Percentiles rank a stretch among this genome's conserved stretches.
Evolutionary conservation across 2,113 vertebrate genomes (phyloP).

Genomic region (Protobothrops flavoviridis): DNA sequence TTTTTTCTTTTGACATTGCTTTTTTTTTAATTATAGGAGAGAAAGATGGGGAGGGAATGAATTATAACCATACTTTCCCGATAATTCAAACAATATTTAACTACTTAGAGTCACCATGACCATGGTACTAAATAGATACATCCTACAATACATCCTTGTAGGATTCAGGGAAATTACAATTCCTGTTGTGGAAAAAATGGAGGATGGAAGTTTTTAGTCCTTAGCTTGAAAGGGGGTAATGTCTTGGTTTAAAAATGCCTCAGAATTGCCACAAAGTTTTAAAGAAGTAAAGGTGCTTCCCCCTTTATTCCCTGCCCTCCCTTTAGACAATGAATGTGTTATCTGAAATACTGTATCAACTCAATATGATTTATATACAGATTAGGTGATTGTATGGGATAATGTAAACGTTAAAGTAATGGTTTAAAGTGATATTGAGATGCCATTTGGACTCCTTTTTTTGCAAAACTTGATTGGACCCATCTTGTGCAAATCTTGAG

Average conservation of each 20-base stretch:
- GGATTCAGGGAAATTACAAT: constrained; percentile 38
- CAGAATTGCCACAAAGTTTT: constrained; percentile 53
- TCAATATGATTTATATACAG: constrained; percentile 66
- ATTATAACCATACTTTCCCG: constrained; percentile 58
- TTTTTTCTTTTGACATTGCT: constrained; percentile 4
- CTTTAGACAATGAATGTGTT: constrained; percentile 78
- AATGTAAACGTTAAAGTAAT: constrained; percentile 60
- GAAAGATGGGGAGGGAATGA: constrained; percentile 18
- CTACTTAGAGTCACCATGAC: constrained; percentile 64
- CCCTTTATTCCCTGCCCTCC: background rate
- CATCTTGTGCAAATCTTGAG: constrained; percentile 48
- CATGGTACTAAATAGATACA: constrained; percentile 67
- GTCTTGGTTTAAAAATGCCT: constrained; percentile 51
- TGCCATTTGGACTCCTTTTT: constrained; percentile 38
- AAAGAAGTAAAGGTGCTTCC: constrained; percentile 40
- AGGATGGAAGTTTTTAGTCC: background rate
- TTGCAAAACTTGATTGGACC: background rate
- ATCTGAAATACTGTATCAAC: constrained; percentile 62
- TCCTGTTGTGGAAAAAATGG: background rate
- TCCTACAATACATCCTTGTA: constrained; percentile 52
- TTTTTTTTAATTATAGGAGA: constrained; percentile 30
- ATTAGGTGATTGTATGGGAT: constrained; percentile 64
- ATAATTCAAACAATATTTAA: constrained; percentile 70
- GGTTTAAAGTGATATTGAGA: constrained; percentile 50
- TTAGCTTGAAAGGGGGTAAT: constrained; percentile 50